Evolutionary conservation across 2,113 vertebrate genomes (phyloP).

Genomic region (Psettodes erumei): DNA sequence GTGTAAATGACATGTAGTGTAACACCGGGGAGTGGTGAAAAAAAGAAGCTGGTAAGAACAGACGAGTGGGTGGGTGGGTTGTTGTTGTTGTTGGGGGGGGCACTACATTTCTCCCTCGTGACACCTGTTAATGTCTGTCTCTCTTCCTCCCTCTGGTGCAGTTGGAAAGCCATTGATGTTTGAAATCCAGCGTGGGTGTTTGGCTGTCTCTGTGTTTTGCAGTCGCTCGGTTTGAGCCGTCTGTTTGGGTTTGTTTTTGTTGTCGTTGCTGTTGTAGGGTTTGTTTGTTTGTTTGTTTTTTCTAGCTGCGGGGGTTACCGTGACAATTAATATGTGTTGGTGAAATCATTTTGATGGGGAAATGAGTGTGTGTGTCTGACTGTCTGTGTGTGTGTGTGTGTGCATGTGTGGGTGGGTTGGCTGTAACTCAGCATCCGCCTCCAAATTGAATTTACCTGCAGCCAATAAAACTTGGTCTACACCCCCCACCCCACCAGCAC

Average conservation of each 20-base stretch:
- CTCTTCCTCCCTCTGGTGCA: neutral
- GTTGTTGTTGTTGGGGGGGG: too few species aligned
- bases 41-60: slow-evolving; percentile 20
- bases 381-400: slow-evolving; percentile 32
- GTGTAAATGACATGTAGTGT: slow-evolving; percentile 44
- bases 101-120: slow-evolving; percentile 6
- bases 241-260: too few species aligned
- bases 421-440: slow-evolving; percentile 75
- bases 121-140: slow-evolving; percentile 29
- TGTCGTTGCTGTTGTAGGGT: too few species aligned
- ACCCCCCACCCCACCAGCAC: neutral
- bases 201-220: slow-evolving; percentile 74
- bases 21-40: slow-evolving; percentile 31
- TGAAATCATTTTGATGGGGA: slow-evolving; percentile 61
- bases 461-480: slow-evolving; percentile 66
- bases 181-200: slow-evolving; percentile 61
- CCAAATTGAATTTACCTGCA: slow-evolving; percentile 82
- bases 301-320: slow-evolving; percentile 86
- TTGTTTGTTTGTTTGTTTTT: too few species aligned
- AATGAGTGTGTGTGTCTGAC: slow-evolving; percentile 27
- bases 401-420: slow-evolving; percentile 43
- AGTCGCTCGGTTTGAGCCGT: slow-evolving; percentile 83
- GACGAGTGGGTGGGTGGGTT: slow-evolving; percentile 52
- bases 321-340: slow-evolving; percentile 86
- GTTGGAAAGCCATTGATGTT: slow-evolving; percentile 52